Base-by-base conservation (phyloP, 2,797 vertebrate genomes). In the Xenentodon cancila region DNA sequence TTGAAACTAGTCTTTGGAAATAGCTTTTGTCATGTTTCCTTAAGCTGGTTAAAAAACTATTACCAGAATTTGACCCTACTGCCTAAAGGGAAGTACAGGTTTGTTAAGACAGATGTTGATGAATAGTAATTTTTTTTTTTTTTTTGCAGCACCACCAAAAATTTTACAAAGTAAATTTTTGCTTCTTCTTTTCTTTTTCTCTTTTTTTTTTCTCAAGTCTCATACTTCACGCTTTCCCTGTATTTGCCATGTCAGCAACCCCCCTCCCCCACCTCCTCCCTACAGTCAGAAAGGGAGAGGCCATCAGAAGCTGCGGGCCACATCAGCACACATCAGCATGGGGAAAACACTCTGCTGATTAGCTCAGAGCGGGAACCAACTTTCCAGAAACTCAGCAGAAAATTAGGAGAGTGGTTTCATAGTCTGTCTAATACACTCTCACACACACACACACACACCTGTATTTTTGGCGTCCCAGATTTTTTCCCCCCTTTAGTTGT, bases 311-410 rank as follows among this genome's bases (percentile, higher is more conserved):
- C 75, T 78, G 59, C 56, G 48, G 65, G 61, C 56, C 68, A 85
- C 73, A 77, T 42, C 9, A 16, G 9, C 43, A 45, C 55, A 74
- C 72, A 74, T 73, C 67, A 78, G 80, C 64, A 55, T 27, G 49
- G 75, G 55, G 70, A 77, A 85, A 84, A 73, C 56, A 66, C 54
- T 48, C 58, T 21, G 52, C 80, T 85, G 85, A 87, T 86, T 82
- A 67, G 69, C 52, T 75, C 50, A 0, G 52, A 68, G 59, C 40
- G 19, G 65, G 46, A 75, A 80, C 59, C 61, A 54, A 77, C 76
- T 89, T 91, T 90, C 83, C 81, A 75, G 72, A 83, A 86, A 82
- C 63, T 88, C 89, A 89, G 87, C 86, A 89, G 68, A 91, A 89
- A 88, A 73, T 75, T 16, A 75, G 27, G 72, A 50, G 63, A 54